Percentiles rank a stretch among this genome's conserved stretches.
Evolutionary conservation across 1,140 invertebrate species (phyloP).

Genomic region (Pachypsylla venusta): DNA sequence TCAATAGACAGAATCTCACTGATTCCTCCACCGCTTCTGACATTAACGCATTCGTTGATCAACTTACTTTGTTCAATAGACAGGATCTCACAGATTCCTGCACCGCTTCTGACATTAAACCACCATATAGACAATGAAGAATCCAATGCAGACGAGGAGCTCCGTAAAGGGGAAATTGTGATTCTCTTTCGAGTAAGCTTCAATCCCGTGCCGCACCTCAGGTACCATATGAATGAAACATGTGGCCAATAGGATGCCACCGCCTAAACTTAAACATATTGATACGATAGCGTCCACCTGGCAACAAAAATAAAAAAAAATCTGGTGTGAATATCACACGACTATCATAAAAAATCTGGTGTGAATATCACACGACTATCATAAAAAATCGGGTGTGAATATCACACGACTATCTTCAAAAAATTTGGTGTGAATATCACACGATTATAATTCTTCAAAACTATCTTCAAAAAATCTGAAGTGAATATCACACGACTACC

Average conservation of each 20-base stretch:
- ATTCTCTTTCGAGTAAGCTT: background rate
- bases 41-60: no score
- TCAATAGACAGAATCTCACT: conserved; percentile 26
- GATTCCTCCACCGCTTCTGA: conserved; percentile 70
- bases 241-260: conserved; percentile 68
- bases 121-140: conserved; percentile 61
- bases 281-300: conserved; percentile 19
- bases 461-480: background rate
- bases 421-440: no score
- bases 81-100: no score
- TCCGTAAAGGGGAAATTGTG: conserved; percentile 38
- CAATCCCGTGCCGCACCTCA: conserved; percentile 39
- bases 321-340: no score
- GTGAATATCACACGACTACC: no score
- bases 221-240: conserved; percentile 68
- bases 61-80: no score
- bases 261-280: conserved; percentile 54
- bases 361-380: no score
- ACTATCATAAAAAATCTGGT: no score
- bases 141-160: conserved; percentile 53
- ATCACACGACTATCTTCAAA: no score
- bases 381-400: no score
- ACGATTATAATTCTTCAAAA: background rate
- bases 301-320: background rate
- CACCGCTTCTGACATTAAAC: no score